A percentile compares a stretch with the other conserved stretches of the same genome.
Evolutionary conservation across 2,113 vertebrate genomes (phyloP).

Genomic region (Plestiodon gilberti): DNA sequence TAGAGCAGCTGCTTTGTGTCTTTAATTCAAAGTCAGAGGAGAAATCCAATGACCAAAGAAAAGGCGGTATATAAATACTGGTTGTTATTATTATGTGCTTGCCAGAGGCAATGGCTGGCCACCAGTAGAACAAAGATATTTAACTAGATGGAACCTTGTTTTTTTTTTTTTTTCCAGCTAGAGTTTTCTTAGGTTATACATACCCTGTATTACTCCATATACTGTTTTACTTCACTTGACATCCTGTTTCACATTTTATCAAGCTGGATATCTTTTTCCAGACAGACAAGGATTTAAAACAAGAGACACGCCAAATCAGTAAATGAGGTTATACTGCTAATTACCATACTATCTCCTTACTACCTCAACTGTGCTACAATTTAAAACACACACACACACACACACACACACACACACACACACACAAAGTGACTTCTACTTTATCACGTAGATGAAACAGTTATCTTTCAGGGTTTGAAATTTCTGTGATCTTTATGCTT

Average conservation of each 20-base stretch:
- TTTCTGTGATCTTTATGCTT: conserved; percentile 86
- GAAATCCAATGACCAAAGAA: no score
- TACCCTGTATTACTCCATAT: conserved; percentile 48
- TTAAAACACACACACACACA: background rate
- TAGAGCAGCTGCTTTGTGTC: no score
- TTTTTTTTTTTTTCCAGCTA: background rate
- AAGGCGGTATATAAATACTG: no score
- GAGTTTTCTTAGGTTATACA: background rate
- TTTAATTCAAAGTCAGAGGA: no score
- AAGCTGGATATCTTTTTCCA: conserved; percentile 69
- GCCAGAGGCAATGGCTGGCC: background rate
- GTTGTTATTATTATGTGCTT: background rate
- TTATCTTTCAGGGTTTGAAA: conserved; percentile 85
- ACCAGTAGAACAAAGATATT: conserved; percentile 23
- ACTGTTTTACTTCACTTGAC: conserved; percentile 58
- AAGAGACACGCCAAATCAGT: conserved; percentile 73
- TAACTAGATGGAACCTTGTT: conserved; percentile 13
- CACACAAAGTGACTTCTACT: conserved; percentile 74
- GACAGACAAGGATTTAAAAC: conserved; percentile 72
- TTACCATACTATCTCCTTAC: conserved; percentile 79
- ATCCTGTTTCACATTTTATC: conserved; percentile 73
- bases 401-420: background rate
- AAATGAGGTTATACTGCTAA: conserved; percentile 83
- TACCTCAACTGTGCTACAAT: conserved; percentile 74
- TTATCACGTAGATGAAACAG: conserved; percentile 86